These are phyloP conservation scores for Gadopsis marmoratus DNA, from an alignment of 2,797 vertebrate genomes.

Conservation along the genomic window DNA sequence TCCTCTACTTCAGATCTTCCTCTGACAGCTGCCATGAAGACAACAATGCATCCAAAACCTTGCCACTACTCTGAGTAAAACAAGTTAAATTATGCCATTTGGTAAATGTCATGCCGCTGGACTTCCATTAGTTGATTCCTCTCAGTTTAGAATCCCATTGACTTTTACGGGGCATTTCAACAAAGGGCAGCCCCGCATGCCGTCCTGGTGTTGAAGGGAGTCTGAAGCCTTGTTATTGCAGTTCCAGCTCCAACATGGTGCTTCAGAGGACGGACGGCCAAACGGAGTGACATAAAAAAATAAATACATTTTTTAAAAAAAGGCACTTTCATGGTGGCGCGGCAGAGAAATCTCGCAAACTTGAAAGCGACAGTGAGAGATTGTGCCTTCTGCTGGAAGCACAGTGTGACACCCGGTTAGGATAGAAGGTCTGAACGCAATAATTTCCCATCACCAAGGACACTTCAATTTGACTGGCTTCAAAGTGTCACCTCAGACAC, in stretches of 20 bases:
- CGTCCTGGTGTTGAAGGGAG: conserved; percentile 49
- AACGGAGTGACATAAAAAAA: not conserved
- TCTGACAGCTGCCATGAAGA: conserved; percentile 1
- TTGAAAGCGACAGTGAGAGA: conserved; percentile 40
- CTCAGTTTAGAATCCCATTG: conserved; percentile 54
- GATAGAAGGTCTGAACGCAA: not conserved
- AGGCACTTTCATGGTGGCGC: conserved; percentile 14
- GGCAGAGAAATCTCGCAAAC: not conserved
- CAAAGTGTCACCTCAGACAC: conserved; percentile 34
- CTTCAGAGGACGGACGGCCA: not conserved
- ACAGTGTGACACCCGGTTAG: conserved; percentile 18
- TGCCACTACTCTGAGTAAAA: not conserved
- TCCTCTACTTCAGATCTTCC: conserved; percentile 2
- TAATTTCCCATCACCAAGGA: conserved; percentile 28
- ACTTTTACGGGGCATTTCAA: conserved; percentile 64
- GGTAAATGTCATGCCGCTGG: conserved; percentile 66
- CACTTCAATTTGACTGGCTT: conserved; percentile 32
- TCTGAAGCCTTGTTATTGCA: conserved; percentile 40
- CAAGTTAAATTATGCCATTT: conserved; percentile 55
- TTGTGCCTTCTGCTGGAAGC: conserved; percentile 16
- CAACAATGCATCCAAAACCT: conserved; percentile 22
- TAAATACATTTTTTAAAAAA: conserved; percentile 23
- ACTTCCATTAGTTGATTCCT: conserved; percentile 58
- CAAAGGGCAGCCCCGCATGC: conserved; percentile 66
- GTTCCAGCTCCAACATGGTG: conserved; percentile 2